Conservation (phyloP, 2,113 vertebrate species). For the Oxyura jamaicensis region DNA sequence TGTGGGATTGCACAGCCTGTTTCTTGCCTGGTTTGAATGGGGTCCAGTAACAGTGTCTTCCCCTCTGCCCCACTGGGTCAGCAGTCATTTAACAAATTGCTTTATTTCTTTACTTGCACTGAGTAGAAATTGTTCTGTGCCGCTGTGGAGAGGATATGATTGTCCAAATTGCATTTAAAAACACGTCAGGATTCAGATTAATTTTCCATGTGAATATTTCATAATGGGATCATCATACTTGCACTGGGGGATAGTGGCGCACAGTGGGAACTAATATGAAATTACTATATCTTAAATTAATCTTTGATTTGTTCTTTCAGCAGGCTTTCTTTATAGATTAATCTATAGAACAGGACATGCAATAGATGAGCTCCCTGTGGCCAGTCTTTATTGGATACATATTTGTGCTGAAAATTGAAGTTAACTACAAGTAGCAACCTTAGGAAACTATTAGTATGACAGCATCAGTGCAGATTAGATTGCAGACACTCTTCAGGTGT, state of each 20-base stretch:
- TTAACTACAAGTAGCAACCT: too few relatives aligned
- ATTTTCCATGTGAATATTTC: not conserved
- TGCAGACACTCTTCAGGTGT: too few relatives aligned
- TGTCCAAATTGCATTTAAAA: not conserved
- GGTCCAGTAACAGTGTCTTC: not conserved
- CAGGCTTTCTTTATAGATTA: not conserved
- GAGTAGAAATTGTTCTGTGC: not conserved
- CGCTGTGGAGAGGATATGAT: not conserved
- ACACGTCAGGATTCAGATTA: not conserved
- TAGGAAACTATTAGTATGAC: too few relatives aligned
- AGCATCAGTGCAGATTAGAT: too few relatives aligned
- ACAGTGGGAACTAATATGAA: not conserved
- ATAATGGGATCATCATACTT: not conserved
- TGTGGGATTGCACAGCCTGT: not conserved
- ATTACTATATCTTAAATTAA: not conserved
- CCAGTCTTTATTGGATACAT: not conserved
- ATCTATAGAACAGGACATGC: not conserved
- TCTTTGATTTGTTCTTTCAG: not conserved
- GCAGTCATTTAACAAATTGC: not conserved
- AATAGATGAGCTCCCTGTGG: not conserved
- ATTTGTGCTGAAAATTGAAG: too few relatives aligned
- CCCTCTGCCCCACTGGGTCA: conserved; percentile 9
- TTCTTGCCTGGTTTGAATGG: not conserved
- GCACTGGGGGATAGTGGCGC: not conserved
- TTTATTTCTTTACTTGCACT: not conserved